Percentiles rank a stretch among this genome's conserved stretches.
Evolutionary conservation across 2,113 vertebrate genomes (phyloP).

Genomic region (Amazona guildingii): DNA sequence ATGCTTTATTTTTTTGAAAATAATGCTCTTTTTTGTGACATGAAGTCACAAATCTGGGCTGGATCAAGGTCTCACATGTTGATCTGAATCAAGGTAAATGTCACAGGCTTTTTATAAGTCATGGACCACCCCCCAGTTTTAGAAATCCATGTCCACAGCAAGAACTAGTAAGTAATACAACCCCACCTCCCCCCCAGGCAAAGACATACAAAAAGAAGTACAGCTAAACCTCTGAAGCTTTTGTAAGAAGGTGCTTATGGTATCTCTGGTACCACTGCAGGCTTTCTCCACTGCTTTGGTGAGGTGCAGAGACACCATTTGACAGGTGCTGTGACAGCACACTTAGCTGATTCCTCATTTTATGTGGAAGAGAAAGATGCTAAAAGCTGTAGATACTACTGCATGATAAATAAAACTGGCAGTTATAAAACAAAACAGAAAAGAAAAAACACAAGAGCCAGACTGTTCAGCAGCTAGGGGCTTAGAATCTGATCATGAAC

Average conservation of each 20-base stretch:
- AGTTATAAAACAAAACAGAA: background rate
- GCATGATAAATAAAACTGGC: background rate
- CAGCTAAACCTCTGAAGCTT: background rate
- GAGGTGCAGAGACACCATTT: background rate
- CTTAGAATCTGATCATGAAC: background rate
- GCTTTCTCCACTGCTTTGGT: background rate
- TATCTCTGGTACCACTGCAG: background rate
- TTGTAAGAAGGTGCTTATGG: background rate
- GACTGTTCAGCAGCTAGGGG: background rate
- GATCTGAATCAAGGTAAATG: background rate
- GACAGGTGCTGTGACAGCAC: background rate
- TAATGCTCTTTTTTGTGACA: background rate
- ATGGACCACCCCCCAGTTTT: background rate
- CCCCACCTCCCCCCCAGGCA: background rate
- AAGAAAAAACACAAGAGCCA: background rate
- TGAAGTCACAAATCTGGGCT: background rate
- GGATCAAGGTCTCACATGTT: background rate
- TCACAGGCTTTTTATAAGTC: background rate
- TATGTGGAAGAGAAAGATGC: background rate
- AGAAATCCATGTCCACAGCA: background rate
- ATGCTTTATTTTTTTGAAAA: background rate
- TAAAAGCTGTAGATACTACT: background rate
- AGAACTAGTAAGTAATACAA: background rate
- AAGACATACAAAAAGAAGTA: background rate
- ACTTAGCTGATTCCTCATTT: background rate